phyloP scores from a whole-genome alignment of 2,888 invertebrate species.

The Gisinianus flammeolus region DNA sequence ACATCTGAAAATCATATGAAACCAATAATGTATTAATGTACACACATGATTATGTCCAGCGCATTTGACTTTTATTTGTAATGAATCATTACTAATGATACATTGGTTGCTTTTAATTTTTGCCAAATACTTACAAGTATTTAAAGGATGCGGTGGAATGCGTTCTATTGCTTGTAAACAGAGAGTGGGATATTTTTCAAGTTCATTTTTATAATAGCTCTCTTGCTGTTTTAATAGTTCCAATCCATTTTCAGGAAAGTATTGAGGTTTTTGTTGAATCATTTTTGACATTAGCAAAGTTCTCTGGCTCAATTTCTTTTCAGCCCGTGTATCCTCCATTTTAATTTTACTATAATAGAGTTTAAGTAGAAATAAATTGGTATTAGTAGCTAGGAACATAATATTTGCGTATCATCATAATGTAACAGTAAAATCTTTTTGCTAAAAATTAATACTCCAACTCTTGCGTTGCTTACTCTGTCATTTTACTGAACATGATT shows the following conservation, averaged over 20 bases:
- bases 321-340: not conserved
- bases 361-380: not conserved
- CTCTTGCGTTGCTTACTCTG: no score
- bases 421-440: no score
- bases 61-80: no score
- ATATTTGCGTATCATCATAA: no score
- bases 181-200: not conserved
- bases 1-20: no score
- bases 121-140: not conserved
- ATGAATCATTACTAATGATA: no score
- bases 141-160: not conserved
- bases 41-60: not conserved
- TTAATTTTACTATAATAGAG: not conserved
- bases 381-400: no score
- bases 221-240: not conserved
- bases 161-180: not conserved
- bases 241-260: constrained; percentile 15
- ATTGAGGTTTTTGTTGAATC: not conserved
- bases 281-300: not conserved
- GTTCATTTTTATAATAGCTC: not conserved
- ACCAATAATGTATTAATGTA: not conserved
- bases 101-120: no score
- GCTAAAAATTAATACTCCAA: no score
- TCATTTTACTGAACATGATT: not conserved
- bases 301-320: not conserved